These are phyloP conservation scores for Micrasema longulum DNA, from an alignment of 1,140 invertebrate species.

Conservation along the genomic window DNA sequence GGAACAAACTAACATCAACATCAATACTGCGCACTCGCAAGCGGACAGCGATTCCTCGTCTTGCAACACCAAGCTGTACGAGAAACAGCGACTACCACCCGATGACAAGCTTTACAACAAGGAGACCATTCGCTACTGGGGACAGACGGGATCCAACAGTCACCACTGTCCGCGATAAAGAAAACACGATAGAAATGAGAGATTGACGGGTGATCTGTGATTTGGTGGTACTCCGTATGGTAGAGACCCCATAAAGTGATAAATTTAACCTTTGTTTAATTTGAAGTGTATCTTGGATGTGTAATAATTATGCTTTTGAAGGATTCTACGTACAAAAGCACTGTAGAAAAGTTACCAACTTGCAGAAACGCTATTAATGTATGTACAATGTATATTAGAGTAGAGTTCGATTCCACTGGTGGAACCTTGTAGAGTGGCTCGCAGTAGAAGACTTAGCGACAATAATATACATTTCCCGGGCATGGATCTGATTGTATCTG, in stretches of 20 bases:
- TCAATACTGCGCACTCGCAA: slow-evolving; percentile 30
- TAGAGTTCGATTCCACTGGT: too few species aligned
- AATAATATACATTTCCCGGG: too few species aligned
- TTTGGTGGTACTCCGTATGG: slow-evolving; percentile 28
- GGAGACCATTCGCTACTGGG: slow-evolving; percentile 50
- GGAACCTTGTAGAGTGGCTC: too few species aligned
- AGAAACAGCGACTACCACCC: slow-evolving; percentile 43
- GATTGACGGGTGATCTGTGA: slow-evolving; percentile 9
- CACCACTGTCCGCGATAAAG: slow-evolving; percentile 46
- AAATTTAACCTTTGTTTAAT: slow-evolving; percentile 23
- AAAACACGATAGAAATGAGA: not conserved
- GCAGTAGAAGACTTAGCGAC: too few species aligned
- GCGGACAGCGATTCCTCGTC: not conserved
- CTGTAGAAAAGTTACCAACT: slow-evolving; percentile 8
- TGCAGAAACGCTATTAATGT: not conserved
- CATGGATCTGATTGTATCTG: too few species aligned
- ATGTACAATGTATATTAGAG: too few species aligned
- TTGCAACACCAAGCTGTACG: slow-evolving; percentile 42
- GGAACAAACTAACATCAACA: slow-evolving; percentile 38
- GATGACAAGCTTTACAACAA: slow-evolving; percentile 52
- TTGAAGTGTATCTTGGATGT: not conserved
- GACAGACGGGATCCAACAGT: slow-evolving; percentile 35
- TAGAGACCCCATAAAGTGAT: slow-evolving; percentile 17
- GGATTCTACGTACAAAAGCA: not conserved
- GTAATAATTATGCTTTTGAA: not conserved